phyloP scores from a whole-genome alignment of 2,113 vertebrate genomes.

The Plecturocebus donacophilus region DNA sequence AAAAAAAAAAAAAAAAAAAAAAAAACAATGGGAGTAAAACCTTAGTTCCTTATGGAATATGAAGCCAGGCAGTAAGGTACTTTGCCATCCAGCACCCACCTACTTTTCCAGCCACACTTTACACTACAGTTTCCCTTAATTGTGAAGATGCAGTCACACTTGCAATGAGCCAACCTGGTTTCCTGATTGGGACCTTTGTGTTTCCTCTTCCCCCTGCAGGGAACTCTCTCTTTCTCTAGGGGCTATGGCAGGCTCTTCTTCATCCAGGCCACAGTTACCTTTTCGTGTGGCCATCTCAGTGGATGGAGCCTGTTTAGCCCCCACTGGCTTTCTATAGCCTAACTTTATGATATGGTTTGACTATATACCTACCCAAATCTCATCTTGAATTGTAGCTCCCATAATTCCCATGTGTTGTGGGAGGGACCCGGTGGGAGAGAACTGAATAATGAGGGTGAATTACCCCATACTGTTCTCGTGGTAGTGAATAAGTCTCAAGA shows the following conservation, averaged over 20 bases:
- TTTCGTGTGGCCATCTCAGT: background rate
- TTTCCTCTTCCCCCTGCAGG: background rate
- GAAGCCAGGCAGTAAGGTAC: background rate
- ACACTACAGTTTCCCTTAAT: rapidly evolving
- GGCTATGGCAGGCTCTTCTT: background rate
- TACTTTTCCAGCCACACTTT: background rate
- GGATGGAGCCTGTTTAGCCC: too few species aligned
- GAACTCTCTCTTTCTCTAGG: background rate
- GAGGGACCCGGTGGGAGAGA: too few species aligned
- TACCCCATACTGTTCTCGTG: too few species aligned
- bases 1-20: too few species aligned
- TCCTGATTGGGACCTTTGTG: background rate
- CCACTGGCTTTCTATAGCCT: background rate
- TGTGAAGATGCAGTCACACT: background rate
- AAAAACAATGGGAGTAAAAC: too few species aligned
- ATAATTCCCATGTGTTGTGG: too few species aligned
- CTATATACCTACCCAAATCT: too few species aligned
- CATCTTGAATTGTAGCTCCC: too few species aligned
- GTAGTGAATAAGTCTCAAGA: too few species aligned
- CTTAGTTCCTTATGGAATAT: background rate
- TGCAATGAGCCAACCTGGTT: background rate
- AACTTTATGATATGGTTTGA: background rate
- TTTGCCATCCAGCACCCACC: rapidly evolving
- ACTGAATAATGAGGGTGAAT: too few species aligned
- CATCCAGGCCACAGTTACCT: background rate